Conservation (phyloP, 2,113 vertebrate species). For the Callionymus lyra region DNA sequence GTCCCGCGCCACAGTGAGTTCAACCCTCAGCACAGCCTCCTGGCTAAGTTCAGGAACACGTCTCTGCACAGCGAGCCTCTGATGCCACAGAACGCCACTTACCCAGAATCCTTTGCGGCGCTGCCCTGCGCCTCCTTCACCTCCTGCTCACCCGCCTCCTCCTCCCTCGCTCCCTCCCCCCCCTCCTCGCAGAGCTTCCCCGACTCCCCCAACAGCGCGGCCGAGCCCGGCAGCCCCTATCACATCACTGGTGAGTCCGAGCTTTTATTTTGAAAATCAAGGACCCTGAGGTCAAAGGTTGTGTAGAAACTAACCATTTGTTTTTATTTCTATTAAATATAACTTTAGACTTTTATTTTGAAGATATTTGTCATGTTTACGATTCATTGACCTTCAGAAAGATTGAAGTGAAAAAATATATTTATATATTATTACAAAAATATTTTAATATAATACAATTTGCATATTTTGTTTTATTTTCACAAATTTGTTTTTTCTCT, state of each 20-base stretch:
- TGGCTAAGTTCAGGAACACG: constrained; percentile 87
- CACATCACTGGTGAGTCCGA: constrained; percentile 83
- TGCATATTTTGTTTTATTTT: too few relatives aligned
- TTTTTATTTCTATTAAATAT: too few relatives aligned
- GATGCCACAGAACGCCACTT: constrained; percentile 95
- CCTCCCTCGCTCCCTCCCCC: constrained; percentile 75
- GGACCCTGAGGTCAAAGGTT: too few relatives aligned
- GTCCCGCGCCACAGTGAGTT: constrained; percentile 97
- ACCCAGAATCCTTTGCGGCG: constrained; percentile 86
- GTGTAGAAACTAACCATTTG: too few relatives aligned
- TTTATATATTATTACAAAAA: too few relatives aligned
- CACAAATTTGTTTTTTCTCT: too few relatives aligned
- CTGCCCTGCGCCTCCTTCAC: constrained; percentile 71
- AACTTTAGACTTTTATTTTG: background rate
- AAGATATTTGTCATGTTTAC: background rate
- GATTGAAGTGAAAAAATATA: too few relatives aligned
- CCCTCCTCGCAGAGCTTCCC: constrained; percentile 76
- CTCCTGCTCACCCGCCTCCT: constrained; percentile 68
- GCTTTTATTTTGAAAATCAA: too few relatives aligned
- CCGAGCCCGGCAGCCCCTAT: constrained; percentile 81
- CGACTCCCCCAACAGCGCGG: constrained; percentile 78
- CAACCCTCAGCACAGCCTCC: constrained; percentile 93
- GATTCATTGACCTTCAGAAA: too few relatives aligned
- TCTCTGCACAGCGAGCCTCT: constrained; percentile 86
- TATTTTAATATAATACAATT: too few relatives aligned